Evolutionary conservation across 1,140 invertebrate genomes (phyloP).

Genomic region (Nasonia longicornis): DNA sequence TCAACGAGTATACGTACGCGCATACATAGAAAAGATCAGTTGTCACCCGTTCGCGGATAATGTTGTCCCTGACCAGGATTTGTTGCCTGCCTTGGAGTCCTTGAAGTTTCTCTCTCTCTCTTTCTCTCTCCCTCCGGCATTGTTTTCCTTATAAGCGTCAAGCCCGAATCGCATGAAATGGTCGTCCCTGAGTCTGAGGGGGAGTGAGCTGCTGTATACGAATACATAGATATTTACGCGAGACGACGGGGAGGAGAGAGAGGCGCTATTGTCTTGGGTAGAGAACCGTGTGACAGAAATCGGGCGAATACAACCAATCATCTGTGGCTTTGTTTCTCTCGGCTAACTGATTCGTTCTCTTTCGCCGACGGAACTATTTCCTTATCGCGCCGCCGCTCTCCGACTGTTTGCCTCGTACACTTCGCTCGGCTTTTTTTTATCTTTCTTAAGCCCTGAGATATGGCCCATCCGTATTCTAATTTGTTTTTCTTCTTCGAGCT

Average conservation of each 20-base stretch:
- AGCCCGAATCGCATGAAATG: not conserved
- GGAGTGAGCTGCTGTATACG: not conserved
- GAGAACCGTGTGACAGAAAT: not conserved
- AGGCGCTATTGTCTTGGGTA: not conserved
- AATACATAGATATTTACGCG: no score
- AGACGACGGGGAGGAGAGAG: no score
- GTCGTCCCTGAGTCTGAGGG: not conserved
- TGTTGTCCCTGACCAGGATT: not conserved
- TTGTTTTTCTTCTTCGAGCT: not conserved
- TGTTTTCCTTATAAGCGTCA: not conserved
- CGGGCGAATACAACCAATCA: not conserved
- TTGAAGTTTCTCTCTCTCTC: not conserved
- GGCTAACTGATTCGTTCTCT: not conserved
- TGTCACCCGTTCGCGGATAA: not conserved
- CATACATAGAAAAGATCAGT: not conserved
- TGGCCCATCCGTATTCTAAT: not conserved
- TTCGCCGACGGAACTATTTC: not conserved
- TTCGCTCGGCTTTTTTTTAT: not conserved
- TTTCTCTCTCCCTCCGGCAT: not conserved
- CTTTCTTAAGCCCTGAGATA: not conserved
- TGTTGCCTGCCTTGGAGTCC: not conserved
- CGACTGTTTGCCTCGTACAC: no score
- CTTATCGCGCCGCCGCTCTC: not conserved
- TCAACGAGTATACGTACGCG: no score
- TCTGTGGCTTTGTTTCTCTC: not conserved